Evolutionary conservation across 2,888 invertebrate genomes (phyloP), one percentile per base, ranked within the genome.

Genomic region (Drosophila rubida): DNA sequence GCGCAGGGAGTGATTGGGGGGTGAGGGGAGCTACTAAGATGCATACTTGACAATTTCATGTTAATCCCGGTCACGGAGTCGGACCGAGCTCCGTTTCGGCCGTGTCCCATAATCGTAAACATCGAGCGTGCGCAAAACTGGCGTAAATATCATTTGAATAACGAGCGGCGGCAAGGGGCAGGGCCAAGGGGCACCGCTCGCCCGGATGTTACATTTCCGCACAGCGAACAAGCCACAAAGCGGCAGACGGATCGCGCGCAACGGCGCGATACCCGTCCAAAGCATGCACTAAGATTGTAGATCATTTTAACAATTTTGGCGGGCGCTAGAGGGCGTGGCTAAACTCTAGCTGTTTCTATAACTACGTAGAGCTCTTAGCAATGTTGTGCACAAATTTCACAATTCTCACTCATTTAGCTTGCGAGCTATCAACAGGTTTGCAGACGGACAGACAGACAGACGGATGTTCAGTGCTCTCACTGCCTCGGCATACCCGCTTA

Each of bases 1-100:
- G n/a, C 46, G 22, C 4, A 7, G n/a, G 1, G 16, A 11, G 9
- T 6, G n/a, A 2, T 22, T 19, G 4, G 7, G 0, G 7, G 23
- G 27, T 4, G 30, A 4, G 22, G 0, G 35, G n/a, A 23, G 45
- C 59, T 23, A 60, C 73, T 62, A 62, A 77, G 74, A 77, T 72
- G 76, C 68, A 85, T 72, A 85, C 85, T 88, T 84, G 84, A 88
- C 87, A 84, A 84, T 88, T 84, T 87, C 70, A 69, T 71, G 85
- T 87, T 84, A 84, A 87, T 84, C 89, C 89, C 82, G 79, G 74
- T 67, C 69, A 78, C 73, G 67, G 57, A 67, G 66, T 50, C 64
- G 66, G 49, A 27, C 35, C 44, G 51, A 49, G 61, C 39, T 57
- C 55, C 68, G 60, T 57, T 61, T 57, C 39, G 54, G 42, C 61